phyloP scores from a whole-genome alignment of 2,797 vertebrate genomes.

The Atherinosoma microstoma region DNA sequence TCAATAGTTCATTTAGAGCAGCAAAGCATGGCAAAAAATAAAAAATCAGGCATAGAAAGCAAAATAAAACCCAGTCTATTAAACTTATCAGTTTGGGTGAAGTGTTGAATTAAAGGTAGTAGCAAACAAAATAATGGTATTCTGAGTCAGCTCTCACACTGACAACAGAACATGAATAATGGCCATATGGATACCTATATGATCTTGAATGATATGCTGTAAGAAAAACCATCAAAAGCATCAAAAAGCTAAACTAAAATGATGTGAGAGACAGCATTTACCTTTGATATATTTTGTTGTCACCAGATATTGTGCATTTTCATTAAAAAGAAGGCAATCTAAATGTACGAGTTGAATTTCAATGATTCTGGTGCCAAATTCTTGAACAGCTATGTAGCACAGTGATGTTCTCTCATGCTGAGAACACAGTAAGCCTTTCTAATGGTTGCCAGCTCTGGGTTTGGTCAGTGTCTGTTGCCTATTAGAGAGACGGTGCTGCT shows the following conservation, averaged over 20 bases:
- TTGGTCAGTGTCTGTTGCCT: conserved; percentile 33
- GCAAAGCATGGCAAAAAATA: background rate
- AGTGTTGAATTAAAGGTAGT: background rate
- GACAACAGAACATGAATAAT: conserved; percentile 24
- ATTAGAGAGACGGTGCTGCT: conserved; percentile 19
- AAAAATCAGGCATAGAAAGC: conserved; percentile 5
- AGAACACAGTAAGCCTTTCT: conserved; percentile 19
- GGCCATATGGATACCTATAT: conserved; percentile 4
- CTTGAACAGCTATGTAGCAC: conserved; percentile 17
- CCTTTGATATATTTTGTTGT: background rate
- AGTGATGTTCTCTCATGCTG: conserved; percentile 15
- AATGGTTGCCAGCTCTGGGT: conserved; percentile 45
- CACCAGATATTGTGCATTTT: no score
- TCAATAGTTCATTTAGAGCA: conserved; percentile 51
- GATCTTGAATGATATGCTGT: background rate
- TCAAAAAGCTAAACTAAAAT: background rate
- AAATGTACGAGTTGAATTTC: background rate
- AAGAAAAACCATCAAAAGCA: background rate
- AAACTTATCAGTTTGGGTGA: background rate
- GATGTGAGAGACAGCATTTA: background rate
- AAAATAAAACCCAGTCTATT: background rate
- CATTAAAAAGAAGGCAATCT: background rate
- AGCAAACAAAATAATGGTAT: background rate
- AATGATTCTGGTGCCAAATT: conserved; percentile 7
- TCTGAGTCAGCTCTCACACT: conserved; percentile 12